These are phyloP conservation scores for Daktulosphaira vitifoliae DNA, from an alignment of 1,140 invertebrate species.

Conservation along the genomic window DNA sequence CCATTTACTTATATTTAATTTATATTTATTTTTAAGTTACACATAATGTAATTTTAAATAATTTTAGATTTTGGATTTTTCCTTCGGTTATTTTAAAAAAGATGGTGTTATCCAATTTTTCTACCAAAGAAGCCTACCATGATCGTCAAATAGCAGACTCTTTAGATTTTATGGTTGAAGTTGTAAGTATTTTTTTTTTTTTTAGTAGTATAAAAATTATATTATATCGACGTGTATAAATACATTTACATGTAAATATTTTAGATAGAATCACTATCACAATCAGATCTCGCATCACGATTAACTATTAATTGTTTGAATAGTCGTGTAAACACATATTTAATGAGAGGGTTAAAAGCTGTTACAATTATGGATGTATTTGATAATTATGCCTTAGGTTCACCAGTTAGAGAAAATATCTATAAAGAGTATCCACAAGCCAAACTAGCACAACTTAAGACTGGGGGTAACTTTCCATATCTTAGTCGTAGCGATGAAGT, in stretches of 20 bases:
- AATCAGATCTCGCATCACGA: conserved; percentile 75
- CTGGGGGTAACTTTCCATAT: conserved; percentile 86
- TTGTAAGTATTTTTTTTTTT: conserved; percentile 49
- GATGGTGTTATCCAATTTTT: conserved; percentile 84
- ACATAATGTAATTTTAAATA: too few species aligned
- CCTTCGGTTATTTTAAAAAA: conserved; percentile 76
- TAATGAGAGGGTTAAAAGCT: conserved; percentile 53
- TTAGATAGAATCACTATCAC: conserved; percentile 71
- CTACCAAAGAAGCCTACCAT: conserved; percentile 48
- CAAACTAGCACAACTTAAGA: conserved; percentile 78
- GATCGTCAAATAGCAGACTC: conserved; percentile 72
- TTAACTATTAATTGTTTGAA: conserved; percentile 78
- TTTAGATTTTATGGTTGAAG: conserved; percentile 85
- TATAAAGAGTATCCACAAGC: conserved; percentile 83
- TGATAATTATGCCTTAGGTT: conserved; percentile 77
- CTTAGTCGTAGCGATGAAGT: conserved; percentile 81
- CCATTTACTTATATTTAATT: too few species aligned
- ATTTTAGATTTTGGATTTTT: conserved; percentile 76
- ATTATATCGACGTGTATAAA: neutral
- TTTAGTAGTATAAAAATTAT: neutral
- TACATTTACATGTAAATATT: conserved; percentile 37
- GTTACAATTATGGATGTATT: conserved; percentile 85
- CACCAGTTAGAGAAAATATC: conserved; percentile 60
- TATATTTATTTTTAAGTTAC: too few species aligned
- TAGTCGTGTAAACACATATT: conserved; percentile 70